Base-by-base conservation (phyloP, 2,888 invertebrate species). In the Schizotus pectinicornis region DNA sequence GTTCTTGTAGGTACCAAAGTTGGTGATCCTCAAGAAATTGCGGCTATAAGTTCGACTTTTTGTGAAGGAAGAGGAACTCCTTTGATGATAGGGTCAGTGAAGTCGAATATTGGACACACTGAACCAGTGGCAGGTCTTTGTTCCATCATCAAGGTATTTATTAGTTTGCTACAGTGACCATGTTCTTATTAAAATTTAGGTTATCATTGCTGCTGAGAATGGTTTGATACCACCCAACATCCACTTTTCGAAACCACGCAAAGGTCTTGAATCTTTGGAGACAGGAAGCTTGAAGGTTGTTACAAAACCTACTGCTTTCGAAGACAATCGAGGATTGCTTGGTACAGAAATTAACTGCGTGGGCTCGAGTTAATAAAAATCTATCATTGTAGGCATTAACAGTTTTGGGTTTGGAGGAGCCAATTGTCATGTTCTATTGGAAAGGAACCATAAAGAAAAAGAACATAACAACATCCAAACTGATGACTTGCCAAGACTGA, bases 91-190 rank as follows among this genome's bases (percentile, higher is more conserved):
- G 97, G 97, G 1, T 94, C 96, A 0, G 88, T 95, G 32, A 97
- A 98, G 76, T 95, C 95, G 0, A 97, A 96, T 79, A 84, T 96
- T 77, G 97, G 98, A 0, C 97, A 98, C 79, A 86, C 92, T 0
- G 97, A 98, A 74, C 91, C 95, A 0, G 87, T 88, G 1, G 91
- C 92, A 2, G 92, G 94, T 7, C 81, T 95, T 1, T 92, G 92
- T 66, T 90, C 93, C 0, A 71, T 88, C 30, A 83, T 83, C 1
- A 88, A 88, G 79, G 85, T 81, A 1, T 6, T 46, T 3, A 1
- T 11, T n/a, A n/a, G n/a, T n/a, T n/a, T n/a, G n/a, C n/a, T n/a
- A n/a, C n/a, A n/a, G n/a, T n/a, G 22, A 5, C 22, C 3, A 22
- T 22, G 22, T 22, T 22, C 2, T 2, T 2, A 22, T 22, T 22